These are phyloP conservation scores for Mareca strepera DNA, from an alignment of 2,797 vertebrate species.

Conservation along the genomic window DNA sequence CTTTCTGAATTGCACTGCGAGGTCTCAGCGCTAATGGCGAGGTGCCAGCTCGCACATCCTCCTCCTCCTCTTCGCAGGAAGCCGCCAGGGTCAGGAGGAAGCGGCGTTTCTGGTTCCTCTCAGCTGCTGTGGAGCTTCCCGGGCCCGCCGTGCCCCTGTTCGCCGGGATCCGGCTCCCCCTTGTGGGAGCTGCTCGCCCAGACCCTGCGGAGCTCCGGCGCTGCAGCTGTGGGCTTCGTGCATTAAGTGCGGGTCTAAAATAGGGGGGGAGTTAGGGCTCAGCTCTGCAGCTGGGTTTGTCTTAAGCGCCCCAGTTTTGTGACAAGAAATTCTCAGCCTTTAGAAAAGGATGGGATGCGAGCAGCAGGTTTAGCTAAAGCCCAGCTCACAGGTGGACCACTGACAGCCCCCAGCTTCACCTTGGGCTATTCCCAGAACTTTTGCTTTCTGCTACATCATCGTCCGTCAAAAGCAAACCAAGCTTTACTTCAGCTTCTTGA, in stretches of 20 bases:
- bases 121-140: background rate
- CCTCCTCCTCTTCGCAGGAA: background rate
- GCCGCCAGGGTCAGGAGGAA: no score
- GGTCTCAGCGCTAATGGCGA: background rate
- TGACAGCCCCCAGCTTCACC: accelerated
- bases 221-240: background rate
- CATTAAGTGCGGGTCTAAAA: background rate
- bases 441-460: background rate
- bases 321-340: background rate
- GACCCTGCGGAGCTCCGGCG: background rate
- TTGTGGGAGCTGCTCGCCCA: background rate
- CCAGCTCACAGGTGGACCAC: accelerated
- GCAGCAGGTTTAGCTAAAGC: background rate
- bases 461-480: accelerated
- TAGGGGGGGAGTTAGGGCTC: background rate
- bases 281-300: background rate
- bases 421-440: background rate
- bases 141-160: background rate
- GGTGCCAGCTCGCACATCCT: background rate
- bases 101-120: background rate
- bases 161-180: background rate
- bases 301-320: background rate
- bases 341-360: background rate
- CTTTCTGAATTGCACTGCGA: background rate
- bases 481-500: background rate